Conservation (phyloP, 2,797 vertebrate genomes). For the Lophius americanus region DNA sequence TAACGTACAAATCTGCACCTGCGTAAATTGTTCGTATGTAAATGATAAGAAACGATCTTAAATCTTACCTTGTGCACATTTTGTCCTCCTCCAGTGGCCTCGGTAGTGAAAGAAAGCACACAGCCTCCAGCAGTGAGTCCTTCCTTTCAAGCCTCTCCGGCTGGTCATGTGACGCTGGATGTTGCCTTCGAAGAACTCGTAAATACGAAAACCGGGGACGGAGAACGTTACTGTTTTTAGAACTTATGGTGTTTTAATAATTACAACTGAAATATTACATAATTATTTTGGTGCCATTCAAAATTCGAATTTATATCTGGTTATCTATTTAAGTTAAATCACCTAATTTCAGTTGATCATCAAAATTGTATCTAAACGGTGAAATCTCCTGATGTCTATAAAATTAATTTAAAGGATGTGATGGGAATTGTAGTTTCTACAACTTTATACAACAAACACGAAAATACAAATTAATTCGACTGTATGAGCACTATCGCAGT, state of each 20-base stretch:
- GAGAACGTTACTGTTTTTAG: too few species aligned
- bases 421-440: constrained; percentile 69
- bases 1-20: too few species aligned
- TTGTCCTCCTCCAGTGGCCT: constrained; percentile 15
- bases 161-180: constrained; percentile 52
- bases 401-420: neutral
- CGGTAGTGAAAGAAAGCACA: constrained; percentile 16
- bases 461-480: fast-evolving
- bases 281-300: too few species aligned
- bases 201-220: too few species aligned
- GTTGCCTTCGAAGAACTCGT: neutral
- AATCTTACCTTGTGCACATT: constrained; percentile 71
- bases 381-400: fast-evolving
- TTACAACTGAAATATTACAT: neutral
- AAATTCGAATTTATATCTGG: fast-evolving
- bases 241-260: neutral
- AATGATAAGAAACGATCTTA: fast-evolving
- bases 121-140: fast-evolving
- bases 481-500: fast-evolving
- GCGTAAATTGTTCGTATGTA: too few species aligned
- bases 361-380: fast-evolving
- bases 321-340: neutral
- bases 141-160: neutral
- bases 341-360: too few species aligned
- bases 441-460: neutral